Evolutionary conservation across 2,113 vertebrate species (phyloP).

Genomic region (Malurus elegans): DNA sequence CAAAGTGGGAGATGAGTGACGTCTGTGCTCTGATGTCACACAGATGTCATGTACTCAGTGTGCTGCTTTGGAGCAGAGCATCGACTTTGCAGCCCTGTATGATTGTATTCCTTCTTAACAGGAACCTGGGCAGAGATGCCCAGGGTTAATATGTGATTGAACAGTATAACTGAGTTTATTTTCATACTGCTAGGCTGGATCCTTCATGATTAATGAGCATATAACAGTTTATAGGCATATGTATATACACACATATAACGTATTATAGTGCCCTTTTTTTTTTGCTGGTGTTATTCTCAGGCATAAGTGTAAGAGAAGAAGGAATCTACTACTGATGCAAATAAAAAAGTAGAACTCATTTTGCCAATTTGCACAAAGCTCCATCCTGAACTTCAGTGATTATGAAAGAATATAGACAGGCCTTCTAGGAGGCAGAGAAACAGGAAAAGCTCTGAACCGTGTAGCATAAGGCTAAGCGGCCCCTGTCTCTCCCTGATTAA

Average conservation of each 20-base stretch:
- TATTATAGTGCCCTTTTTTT: background rate
- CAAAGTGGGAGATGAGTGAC: background rate
- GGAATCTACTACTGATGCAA: background rate
- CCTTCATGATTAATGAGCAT: background rate
- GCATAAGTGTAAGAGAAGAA: background rate
- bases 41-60: background rate
- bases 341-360: background rate
- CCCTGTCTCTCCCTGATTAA: background rate
- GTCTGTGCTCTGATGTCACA: background rate
- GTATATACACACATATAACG: no score
- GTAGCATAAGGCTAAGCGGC: rapidly evolving
- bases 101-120: background rate
- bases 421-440: background rate
- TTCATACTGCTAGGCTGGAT: background rate
- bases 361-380: background rate
- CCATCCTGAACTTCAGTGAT: background rate
- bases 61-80: background rate
- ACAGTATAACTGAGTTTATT: background rate
- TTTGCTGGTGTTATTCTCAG: background rate
- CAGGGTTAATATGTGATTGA: background rate
- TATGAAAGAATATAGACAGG: background rate
- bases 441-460: background rate
- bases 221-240: background rate
- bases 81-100: background rate
- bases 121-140: background rate